These are phyloP conservation scores for Corynorhinus townsendii DNA, from an alignment of 2,113 vertebrate species.

Conservation along the genomic window DNA sequence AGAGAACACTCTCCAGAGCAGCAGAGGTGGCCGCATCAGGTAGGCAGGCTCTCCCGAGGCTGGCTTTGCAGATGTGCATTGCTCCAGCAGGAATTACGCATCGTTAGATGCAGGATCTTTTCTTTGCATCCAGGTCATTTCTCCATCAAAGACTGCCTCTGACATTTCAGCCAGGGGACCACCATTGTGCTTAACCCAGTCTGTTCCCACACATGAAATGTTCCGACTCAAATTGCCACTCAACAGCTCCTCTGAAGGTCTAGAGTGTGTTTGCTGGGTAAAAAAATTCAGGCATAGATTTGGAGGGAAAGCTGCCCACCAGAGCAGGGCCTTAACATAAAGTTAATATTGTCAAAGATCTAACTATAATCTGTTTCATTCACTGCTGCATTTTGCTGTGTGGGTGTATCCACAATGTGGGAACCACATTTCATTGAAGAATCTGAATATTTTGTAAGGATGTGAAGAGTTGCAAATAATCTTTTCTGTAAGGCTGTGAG, in stretches of 20 bases:
- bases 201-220: conserved; percentile 22
- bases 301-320: conserved; percentile 68
- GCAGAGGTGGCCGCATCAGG: not conserved
- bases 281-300: conserved; percentile 47
- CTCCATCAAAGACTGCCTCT: not conserved
- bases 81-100: conserved; percentile 17
- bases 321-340: conserved; percentile 70
- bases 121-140: not conserved
- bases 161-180: conserved; percentile 11
- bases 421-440: conserved; percentile 92
- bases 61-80: not conserved
- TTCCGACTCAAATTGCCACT: conserved; percentile 9
- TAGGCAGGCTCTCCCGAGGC: conserved; percentile 26
- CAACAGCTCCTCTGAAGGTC: not conserved
- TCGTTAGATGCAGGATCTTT: not conserved
- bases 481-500: conserved; percentile 86
- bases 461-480: conserved; percentile 93
- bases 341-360: conserved; percentile 73
- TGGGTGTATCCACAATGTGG: conserved; percentile 92
- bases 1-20: not conserved
- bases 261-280: conserved; percentile 23
- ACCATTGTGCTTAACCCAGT: not conserved
- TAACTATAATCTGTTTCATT: conserved; percentile 81
- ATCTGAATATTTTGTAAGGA: conserved; percentile 90
- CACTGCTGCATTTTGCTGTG: conserved; percentile 78